Percentiles rank a stretch among this genome's conserved stretches.
Conservation (phyloP, 2,113 vertebrate species). For the Hipposideros armiger region DNA sequence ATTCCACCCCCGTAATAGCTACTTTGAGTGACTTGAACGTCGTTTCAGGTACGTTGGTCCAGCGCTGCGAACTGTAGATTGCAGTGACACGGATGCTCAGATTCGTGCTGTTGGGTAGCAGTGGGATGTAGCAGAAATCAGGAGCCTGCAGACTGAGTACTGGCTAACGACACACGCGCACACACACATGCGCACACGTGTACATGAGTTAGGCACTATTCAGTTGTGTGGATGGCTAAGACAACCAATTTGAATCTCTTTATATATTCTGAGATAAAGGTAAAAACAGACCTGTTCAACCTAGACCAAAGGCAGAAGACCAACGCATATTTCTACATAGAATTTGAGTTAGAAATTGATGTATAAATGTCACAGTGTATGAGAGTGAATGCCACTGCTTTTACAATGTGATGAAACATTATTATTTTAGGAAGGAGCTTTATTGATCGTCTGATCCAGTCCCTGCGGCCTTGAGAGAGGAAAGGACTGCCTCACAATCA, state of each 20-base stretch:
- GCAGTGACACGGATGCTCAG: not conserved
- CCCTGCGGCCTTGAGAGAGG: not conserved
- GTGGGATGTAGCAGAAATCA: not conserved
- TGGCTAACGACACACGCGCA: not conserved
- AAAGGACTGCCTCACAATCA: not conserved
- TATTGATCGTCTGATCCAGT: not conserved
- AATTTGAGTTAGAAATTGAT: not conserved
- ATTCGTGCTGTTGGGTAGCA: not conserved
- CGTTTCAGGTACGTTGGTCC: not conserved
- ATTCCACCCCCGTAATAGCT: not conserved
- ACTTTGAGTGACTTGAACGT: not conserved
- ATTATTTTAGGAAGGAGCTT: not conserved
- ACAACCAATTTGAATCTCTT: not conserved
- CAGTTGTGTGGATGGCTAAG: not conserved
- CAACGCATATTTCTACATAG: not conserved
- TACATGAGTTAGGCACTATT: not conserved
- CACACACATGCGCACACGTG: too few relatives aligned
- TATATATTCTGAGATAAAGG: constrained; percentile 1
- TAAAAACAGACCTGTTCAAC: not conserved
- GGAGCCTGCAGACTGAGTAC: not conserved
- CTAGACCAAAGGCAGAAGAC: not conserved
- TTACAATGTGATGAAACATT: not conserved
- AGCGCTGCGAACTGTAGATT: not conserved
- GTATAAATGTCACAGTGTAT: not conserved
- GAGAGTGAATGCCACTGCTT: not conserved